Evolutionary conservation across 2,797 vertebrate genomes (phyloP).

Genomic region (Masticophis lateralis): DNA sequence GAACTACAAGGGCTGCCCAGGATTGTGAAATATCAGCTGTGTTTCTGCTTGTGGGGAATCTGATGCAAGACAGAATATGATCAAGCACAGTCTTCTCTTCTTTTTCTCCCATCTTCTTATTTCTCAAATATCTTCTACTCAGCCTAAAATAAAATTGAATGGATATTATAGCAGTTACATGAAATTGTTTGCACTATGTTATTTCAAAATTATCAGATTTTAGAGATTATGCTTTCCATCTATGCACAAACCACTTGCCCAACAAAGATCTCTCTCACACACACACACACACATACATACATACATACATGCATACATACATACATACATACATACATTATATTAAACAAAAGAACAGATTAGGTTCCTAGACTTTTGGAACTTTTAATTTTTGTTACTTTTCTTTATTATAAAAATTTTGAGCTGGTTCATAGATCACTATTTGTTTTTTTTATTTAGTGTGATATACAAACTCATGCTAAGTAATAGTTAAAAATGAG

Average conservation of each 20-base stretch:
- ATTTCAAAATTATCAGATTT: conserved; percentile 12
- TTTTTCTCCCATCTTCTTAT: conserved; percentile 51
- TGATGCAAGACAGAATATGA: conserved; percentile 80
- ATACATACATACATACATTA: too few species aligned
- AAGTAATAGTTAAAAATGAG: not conserved
- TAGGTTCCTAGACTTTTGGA: not conserved
- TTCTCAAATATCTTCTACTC: conserved; percentile 61
- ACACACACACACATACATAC: too few species aligned
- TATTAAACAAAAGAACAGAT: not conserved
- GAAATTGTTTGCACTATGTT: not conserved
- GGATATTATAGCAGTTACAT: not conserved
- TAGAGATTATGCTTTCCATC: not conserved
- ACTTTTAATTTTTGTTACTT: not conserved
- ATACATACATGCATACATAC: too few species aligned
- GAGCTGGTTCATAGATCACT: not conserved
- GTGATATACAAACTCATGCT: not conserved
- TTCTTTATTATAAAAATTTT: not conserved
- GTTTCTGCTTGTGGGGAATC: conserved; percentile 57
- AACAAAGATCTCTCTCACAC: not conserved
- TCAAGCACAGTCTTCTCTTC: conserved; percentile 71
- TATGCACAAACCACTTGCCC: not conserved
- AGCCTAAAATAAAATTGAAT: conserved; percentile 54
- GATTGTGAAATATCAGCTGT: conserved; percentile 77
- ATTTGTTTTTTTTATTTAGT: not conserved
- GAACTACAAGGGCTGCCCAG: conserved; percentile 87